Conservation (phyloP, 30 jellyfish, hydroid and myxozoan genomes). For the Mastigias papua region DNA sequence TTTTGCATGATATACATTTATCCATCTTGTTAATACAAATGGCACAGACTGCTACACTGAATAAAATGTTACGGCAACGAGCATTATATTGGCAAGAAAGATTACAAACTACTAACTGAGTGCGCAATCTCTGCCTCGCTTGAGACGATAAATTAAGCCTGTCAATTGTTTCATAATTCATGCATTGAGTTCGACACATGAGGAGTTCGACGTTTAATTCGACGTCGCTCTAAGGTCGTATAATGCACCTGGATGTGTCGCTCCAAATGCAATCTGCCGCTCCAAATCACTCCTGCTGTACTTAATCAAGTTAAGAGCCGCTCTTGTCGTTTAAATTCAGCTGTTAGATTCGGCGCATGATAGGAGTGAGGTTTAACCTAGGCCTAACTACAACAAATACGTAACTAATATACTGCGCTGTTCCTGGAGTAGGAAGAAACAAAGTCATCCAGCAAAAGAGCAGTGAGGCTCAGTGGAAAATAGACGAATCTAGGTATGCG, state of each 20-base stretch:
- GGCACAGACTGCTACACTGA: no score
- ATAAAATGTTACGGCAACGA: no score
- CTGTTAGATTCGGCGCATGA: neutral
- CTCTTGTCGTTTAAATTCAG: slow-evolving; percentile 11
- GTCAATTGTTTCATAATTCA: neutral
- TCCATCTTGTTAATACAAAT: no score
- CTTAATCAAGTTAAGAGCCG: neutral
- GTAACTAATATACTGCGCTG: no score
- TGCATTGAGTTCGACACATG: slow-evolving; percentile 7
- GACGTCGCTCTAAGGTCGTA: neutral
- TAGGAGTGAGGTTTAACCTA: neutral
- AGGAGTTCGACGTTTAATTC: neutral
- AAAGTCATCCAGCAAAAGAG: no score
- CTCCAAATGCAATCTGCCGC: slow-evolving; percentile 35
- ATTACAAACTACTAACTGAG: neutral
- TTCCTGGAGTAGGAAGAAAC: no score
- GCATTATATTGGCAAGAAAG: no score
- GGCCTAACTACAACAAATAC: no score
- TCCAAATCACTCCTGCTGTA: neutral
- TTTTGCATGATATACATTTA: no score
- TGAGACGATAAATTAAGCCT: neutral
- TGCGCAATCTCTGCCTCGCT: neutral
- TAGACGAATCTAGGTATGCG: no score
- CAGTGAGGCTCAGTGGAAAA: no score
- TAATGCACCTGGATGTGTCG: neutral